A percentile compares a stretch with the other conserved stretches of the same genome.
Evolutionary conservation across 37 sponge, comb jelly and placozoan genomes (phyloP).

Genomic region (Hexactinellida sp.): DNA sequence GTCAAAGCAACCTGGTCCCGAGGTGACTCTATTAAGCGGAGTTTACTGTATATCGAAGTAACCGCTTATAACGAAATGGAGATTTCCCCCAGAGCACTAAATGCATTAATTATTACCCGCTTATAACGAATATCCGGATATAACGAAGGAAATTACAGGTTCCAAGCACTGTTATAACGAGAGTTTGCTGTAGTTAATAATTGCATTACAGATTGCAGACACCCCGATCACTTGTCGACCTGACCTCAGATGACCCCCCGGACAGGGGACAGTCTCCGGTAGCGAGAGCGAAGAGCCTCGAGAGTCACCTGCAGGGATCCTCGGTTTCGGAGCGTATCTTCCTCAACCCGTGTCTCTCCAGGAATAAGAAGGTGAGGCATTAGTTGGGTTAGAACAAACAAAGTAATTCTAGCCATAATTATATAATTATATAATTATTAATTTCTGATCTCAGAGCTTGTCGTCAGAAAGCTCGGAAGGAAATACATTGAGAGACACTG

Average conservation of each 20-base stretch:
- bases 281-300: not conserved
- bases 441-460: not conserved
- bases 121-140: too few relatives aligned
- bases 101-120: too few relatives aligned
- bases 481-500: not conserved
- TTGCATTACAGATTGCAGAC: not conserved
- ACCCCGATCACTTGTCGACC: constrained; percentile 5
- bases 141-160: too few relatives aligned
- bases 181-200: too few relatives aligned
- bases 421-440: not conserved
- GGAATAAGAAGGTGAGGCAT: not conserved
- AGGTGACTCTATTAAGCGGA: too few relatives aligned
- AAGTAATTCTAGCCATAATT: too few relatives aligned
- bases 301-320: not conserved
- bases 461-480: constrained; percentile 2
- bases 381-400: too few relatives aligned
- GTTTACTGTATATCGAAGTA: too few relatives aligned
- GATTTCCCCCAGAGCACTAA: too few relatives aligned
- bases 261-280: not conserved
- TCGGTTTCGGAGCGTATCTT: not conserved
- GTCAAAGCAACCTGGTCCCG: too few relatives aligned
- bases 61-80: too few relatives aligned
- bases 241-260: not conserved
- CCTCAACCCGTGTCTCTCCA: not conserved
- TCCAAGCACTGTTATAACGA: too few relatives aligned